Conservation (phyloP, 2,797 vertebrate species). For the Trachurus trachurus region DNA sequence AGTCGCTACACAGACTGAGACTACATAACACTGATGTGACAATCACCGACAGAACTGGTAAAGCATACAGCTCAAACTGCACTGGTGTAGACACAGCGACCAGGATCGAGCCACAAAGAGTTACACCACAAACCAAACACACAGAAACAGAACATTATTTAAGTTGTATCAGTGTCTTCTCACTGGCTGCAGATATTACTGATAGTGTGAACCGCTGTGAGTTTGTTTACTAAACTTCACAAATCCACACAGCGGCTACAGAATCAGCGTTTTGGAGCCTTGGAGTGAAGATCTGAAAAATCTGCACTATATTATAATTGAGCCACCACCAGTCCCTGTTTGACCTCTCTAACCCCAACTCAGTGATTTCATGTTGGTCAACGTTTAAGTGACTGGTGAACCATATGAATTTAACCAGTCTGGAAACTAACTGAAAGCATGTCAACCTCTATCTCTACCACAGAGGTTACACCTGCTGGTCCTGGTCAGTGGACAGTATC, state of each 20-base stretch:
- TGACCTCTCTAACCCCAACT: background rate
- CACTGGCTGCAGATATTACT: conserved; percentile 27
- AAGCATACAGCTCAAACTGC: background rate
- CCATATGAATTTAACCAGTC: background rate
- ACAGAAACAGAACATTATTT: conserved; percentile 12
- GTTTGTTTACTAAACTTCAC: conserved; percentile 6
- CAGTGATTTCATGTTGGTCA: conserved; percentile 5
- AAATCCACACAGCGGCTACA: conserved; percentile 7
- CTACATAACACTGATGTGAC: background rate
- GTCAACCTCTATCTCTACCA: background rate
- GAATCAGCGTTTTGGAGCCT: conserved; percentile 32
- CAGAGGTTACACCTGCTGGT: background rate
- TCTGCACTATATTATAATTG: conserved; percentile 7
- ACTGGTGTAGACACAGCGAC: background rate
- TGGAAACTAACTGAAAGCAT: conserved; percentile 4
- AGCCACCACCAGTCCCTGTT: background rate
- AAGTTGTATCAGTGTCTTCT: conserved; percentile 1
- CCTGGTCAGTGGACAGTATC: background rate
- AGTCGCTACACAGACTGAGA: background rate
- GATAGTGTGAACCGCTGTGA: conserved; percentile 3
- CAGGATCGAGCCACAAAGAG: background rate
- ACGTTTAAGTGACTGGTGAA: conserved; percentile 16
- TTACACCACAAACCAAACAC: background rate
- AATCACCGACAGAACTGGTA: background rate
- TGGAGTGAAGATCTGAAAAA: background rate